These are phyloP conservation scores for Myotis myotis DNA, from an alignment of 2,797 vertebrate species.

Conservation along the genomic window DNA sequence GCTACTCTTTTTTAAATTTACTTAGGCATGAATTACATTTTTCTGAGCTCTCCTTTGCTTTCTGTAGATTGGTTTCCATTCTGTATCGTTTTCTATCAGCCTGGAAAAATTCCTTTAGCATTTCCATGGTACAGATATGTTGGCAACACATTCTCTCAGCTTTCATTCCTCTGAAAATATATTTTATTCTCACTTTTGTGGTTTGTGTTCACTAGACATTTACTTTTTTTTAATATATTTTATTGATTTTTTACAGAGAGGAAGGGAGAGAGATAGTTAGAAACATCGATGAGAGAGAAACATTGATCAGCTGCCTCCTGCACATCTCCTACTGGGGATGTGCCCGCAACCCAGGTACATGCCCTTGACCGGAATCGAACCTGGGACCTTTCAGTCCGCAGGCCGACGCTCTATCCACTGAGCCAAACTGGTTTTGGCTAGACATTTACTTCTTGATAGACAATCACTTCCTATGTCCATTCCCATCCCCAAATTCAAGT, in stretches of 20 bases:
- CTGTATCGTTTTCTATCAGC: not conserved
- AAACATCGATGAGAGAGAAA: too few relatives aligned
- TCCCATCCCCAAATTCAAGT: not conserved
- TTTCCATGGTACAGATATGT: not conserved
- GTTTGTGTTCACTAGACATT: not conserved
- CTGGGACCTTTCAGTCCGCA: too few relatives aligned
- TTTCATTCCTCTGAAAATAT: not conserved
- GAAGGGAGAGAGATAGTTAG: too few relatives aligned
- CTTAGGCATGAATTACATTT: not conserved
- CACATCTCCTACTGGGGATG: too few relatives aligned
- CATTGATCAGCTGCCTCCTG: too few relatives aligned
- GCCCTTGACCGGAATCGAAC: too few relatives aligned
- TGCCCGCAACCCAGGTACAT: too few relatives aligned
- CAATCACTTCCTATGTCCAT: not conserved
- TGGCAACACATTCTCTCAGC: not conserved
- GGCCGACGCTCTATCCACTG: too few relatives aligned
- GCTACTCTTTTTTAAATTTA: not conserved
- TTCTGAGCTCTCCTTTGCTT: not conserved
- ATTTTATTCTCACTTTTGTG: not conserved
- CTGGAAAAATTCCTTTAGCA: not conserved
- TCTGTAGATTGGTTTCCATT: not conserved
- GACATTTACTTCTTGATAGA: not conserved
- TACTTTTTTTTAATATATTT: too few relatives aligned
- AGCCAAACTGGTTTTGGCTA: too few relatives aligned
- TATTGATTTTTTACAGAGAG: too few relatives aligned